Conservation (phyloP, 2,888 invertebrate species). For the Sarcophaga variegata region DNA sequence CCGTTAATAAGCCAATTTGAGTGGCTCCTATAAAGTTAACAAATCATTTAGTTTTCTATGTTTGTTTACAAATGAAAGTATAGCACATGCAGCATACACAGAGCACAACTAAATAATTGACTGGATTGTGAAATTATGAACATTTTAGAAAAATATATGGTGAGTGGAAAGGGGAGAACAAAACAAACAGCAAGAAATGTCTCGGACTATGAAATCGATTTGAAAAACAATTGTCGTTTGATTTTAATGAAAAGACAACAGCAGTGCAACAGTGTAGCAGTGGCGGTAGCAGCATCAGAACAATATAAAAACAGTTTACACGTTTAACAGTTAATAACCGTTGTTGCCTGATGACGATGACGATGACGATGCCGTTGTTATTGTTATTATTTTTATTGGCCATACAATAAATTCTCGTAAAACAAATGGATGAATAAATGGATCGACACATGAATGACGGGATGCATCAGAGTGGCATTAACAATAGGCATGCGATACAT, state of each 20-base stretch:
- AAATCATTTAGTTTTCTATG: constrained; percentile 33
- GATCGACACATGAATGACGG: constrained; percentile 20
- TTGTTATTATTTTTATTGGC: constrained; percentile 41
- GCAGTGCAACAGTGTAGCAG: not conserved
- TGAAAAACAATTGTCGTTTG: constrained; percentile 64
- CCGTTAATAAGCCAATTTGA: constrained; percentile 18
- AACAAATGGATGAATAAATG: constrained; percentile 13
- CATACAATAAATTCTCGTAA: constrained; percentile 45
- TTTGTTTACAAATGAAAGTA: no score
- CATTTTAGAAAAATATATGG: constrained; percentile 10
- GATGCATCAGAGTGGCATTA: constrained; percentile 17
- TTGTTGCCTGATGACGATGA: constrained; percentile 17
- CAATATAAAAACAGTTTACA: constrained; percentile 66
- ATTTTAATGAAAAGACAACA: constrained; percentile 44
- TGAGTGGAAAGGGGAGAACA: not conserved
- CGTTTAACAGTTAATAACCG: constrained; percentile 69
- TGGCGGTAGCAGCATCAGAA: constrained; percentile 51
- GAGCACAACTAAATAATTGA: constrained; percentile 57
- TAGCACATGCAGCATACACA: not conserved
- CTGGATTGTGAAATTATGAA: constrained; percentile 59
- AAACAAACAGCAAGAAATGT: not conserved
- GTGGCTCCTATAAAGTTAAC: constrained; percentile 6
- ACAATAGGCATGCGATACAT: constrained; percentile 45
- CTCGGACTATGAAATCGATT: constrained; percentile 19
- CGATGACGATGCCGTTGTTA: constrained; percentile 31